Percentiles rank a stretch among this genome's conserved stretches.
phyloP scores from a whole-genome alignment of 2,113 vertebrate genomes.

The Pimephales promelas region DNA sequence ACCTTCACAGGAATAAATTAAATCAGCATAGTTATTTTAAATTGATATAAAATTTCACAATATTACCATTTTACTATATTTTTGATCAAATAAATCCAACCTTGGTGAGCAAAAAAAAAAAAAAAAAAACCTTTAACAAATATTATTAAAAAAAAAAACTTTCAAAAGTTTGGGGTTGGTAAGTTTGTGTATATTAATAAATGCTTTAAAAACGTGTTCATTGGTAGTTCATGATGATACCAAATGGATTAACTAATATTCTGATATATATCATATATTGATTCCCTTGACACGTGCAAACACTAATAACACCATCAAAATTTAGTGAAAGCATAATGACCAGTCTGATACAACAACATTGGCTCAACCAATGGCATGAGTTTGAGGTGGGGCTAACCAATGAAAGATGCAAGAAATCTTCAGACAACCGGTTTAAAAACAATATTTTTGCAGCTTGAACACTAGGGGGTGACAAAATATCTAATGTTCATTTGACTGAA shows the following conservation, averaged over 20 bases:
- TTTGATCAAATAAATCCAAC: no score
- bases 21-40: no score
- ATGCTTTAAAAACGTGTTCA: neutral
- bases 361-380: neutral
- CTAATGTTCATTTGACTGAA: neutral
- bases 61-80: no score
- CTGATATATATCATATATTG: neutral
- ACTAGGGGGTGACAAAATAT: constrained; percentile 48
- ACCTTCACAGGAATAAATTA: no score
- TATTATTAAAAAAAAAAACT: no score
- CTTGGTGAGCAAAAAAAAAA: no score
- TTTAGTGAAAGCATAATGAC: neutral
- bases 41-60: no score
- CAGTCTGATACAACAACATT: neutral
- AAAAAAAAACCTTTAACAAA: no score
- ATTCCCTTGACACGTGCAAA: neutral
- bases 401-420: neutral
- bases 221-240: neutral
- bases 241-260: neutral
- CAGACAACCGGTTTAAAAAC: neutral
- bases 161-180: no score
- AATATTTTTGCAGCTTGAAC: neutral
- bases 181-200: neutral
- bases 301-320: no score
- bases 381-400: neutral